phyloP scores from a whole-genome alignment of 2,113 vertebrate genomes.

The Oncorhynchus tshawytscha region DNA sequence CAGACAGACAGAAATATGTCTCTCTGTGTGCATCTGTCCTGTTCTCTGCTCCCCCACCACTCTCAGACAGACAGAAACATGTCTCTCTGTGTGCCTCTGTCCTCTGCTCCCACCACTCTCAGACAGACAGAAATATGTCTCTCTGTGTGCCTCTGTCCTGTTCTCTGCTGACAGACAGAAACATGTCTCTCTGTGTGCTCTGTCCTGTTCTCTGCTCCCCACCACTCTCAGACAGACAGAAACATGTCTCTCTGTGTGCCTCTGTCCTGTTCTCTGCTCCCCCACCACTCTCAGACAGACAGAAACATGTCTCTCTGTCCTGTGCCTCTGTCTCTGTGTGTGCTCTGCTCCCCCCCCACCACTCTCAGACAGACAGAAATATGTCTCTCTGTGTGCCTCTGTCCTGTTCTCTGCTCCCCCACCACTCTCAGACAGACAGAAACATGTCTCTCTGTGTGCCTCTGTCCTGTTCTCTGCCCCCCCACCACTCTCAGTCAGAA shows the following conservation, averaged over 20 bases:
- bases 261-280: too few species aligned
- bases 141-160: constrained; percentile 19
- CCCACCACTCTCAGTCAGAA: neutral
- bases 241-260: constrained; percentile 28
- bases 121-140: neutral
- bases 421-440: neutral
- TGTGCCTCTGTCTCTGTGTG: neutral
- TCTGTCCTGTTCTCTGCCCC: neutral
- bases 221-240: neutral
- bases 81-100: constrained; percentile 24
- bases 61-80: neutral
- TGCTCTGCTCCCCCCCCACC: too few species aligned
- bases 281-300: neutral
- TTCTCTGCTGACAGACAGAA: neutral
- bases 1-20: too few species aligned
- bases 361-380: neutral
- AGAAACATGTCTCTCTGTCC: constrained; percentile 28
- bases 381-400: constrained; percentile 25
- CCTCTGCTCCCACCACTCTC: neutral
- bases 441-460: constrained; percentile 27
- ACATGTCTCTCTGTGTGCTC: constrained; percentile 31
- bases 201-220: constrained; percentile 1
- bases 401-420: neutral
- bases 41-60: constrained; percentile 15
- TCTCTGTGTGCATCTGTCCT: neutral